phyloP scores from a whole-genome alignment of 2,113 vertebrate genomes.

The Pluvialis apricaria region DNA sequence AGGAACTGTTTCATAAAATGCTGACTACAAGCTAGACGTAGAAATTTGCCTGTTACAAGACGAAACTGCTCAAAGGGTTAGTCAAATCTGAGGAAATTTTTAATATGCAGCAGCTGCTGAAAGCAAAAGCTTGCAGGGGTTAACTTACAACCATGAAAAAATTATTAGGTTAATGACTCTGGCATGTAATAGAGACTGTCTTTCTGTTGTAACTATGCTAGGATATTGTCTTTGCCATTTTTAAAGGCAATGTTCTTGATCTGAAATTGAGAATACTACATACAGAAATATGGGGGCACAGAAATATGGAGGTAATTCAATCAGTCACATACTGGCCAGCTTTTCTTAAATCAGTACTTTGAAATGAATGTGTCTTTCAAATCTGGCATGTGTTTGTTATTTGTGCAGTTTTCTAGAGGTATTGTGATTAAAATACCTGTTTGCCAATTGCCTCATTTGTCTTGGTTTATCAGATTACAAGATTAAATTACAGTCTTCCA shows the following conservation, averaged over 20 bases:
- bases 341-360: constrained; percentile 42
- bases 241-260: constrained; percentile 39
- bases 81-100: constrained; percentile 38
- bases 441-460: constrained; percentile 67
- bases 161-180: constrained; percentile 56
- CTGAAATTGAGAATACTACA: neutral
- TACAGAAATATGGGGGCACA: neutral
- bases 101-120: constrained; percentile 43
- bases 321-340: neutral
- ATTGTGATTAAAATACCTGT: constrained; percentile 61
- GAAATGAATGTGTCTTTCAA: constrained; percentile 55
- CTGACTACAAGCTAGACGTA: neutral
- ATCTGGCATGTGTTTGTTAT: constrained; percentile 54
- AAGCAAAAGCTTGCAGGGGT: constrained; percentile 31
- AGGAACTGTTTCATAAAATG: constrained; percentile 59
- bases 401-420: constrained; percentile 44
- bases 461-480: constrained; percentile 71
- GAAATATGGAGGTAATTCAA: constrained; percentile 55
- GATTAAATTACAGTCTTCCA: constrained; percentile 59
- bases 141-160: constrained; percentile 39
- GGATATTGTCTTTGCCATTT: constrained; percentile 15
- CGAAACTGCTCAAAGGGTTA: neutral
- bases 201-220: neutral
- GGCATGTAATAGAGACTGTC: neutral
- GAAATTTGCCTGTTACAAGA: neutral